Evolutionary conservation across 2,797 vertebrate genomes (phyloP), one percentile per base, ranked within the genome.

Genomic region (Orestias chungarensis): DNA sequence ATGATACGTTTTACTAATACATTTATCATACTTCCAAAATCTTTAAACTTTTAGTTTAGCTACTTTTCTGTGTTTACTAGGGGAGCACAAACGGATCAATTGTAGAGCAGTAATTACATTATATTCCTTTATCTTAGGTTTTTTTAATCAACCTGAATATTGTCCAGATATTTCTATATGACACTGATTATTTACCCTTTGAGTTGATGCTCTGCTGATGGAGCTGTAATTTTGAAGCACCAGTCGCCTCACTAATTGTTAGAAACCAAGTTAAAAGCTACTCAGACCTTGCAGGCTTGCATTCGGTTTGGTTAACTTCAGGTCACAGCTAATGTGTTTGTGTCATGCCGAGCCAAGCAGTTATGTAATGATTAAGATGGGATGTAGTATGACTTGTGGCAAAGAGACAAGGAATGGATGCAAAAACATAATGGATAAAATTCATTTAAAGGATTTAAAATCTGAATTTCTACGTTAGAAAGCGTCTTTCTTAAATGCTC

Each of bases 381-480:
- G 71, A 76, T 73, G 59, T 66, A 69, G 65, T 31, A n/a, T 87
- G 81, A 91, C 64, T 87, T 78, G 80, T 23, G 3, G 43, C 54
- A 59, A 64, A 14, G 44, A 76, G 73, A 68, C 72, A 2, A 67
- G 27, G 15, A 71, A 73, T 44, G 35, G 9, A 0, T 55, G 49
- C 46, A 66, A 14, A 59, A 35, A 61, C 50, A 17, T 12, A 17
- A 11, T 44, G 27, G 33, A 49, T 31, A 31, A 25, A 38, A 50
- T 49, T 10, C 17, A 40, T 14, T n/a, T 50, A 8, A 33, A 55
- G 50, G 10, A 68, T 38, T 38, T 54, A n/a, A 68, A 31, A 43
- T 1, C 12, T 33, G 25, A 50, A 52, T 35, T 8, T 59, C 35
- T 35, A 38, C 33, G 8, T 23, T 20, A 35, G 33, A 40, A 62